A percentile compares a stretch with the other conserved stretches of the same genome.
Conservation (phyloP, 2,888 invertebrate genomes). For the Herminia tarsipennalis region DNA sequence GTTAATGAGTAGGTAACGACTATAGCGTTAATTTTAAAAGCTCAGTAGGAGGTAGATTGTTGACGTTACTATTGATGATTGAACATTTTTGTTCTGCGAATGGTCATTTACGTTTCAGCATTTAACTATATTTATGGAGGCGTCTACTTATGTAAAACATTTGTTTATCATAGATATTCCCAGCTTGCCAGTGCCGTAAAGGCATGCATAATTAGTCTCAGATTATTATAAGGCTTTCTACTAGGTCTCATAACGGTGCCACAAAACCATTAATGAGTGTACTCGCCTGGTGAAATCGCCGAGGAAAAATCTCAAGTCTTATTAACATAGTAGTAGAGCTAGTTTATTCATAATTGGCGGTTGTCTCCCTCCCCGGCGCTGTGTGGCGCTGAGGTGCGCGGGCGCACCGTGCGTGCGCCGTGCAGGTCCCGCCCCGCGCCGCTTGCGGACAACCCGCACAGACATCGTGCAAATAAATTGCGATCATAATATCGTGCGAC, state of each 20-base stretch:
- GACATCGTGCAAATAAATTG: constrained; percentile 69
- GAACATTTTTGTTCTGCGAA: too few relatives aligned
- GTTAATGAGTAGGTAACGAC: constrained; percentile 11
- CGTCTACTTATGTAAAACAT: not conserved
- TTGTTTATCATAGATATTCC: constrained; percentile 9
- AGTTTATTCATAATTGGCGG: constrained; percentile 83
- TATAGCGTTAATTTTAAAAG: too few relatives aligned
- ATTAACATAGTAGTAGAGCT: constrained; percentile 83
- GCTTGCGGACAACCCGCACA: constrained; percentile 42
- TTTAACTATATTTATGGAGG: constrained; percentile 3
- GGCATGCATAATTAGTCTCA: constrained; percentile 39
- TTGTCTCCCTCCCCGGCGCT: constrained; percentile 68
- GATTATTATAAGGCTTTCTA: constrained; percentile 69
- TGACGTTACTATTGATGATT: too few relatives aligned
- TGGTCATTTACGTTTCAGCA: constrained; percentile 10
- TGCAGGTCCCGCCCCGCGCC: constrained; percentile 56
- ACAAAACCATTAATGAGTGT: constrained; percentile 79
- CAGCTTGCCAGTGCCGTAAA: constrained; percentile 18
- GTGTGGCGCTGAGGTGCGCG: constrained; percentile 60
- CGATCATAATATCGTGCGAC: constrained; percentile 72
- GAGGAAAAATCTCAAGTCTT: constrained; percentile 80
- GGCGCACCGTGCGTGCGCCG: constrained; percentile 59
- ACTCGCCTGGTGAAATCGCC: constrained; percentile 76
- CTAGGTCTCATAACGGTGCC: constrained; percentile 67
- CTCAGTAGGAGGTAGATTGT: too few relatives aligned